Evolutionary conservation across 2,113 vertebrate species (phyloP).

Genomic region (Opisthocomus hoazin): DNA sequence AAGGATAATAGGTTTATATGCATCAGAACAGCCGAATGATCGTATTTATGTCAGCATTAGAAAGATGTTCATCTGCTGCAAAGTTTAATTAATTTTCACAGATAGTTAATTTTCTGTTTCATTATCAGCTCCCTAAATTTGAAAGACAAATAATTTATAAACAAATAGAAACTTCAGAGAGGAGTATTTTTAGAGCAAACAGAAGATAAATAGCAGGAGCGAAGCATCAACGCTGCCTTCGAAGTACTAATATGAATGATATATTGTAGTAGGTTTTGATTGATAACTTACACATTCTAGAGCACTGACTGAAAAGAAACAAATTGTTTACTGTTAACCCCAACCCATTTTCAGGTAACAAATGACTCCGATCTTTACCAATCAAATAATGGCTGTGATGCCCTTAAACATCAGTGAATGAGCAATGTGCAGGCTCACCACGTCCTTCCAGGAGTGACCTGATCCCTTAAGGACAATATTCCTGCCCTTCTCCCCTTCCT

Average conservation of each 20-base stretch:
- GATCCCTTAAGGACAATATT: conserved; percentile 33
- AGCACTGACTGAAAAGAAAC: conserved; percentile 67
- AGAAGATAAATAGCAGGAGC: conserved; percentile 62
- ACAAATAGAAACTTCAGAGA: conserved; percentile 66
- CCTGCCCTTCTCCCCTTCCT: conserved; percentile 25
- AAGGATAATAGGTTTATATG: conserved; percentile 56
- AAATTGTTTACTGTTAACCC: conserved; percentile 69
- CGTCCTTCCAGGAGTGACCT: conserved; percentile 50
- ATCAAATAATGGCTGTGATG: conserved; percentile 63
- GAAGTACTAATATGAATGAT: conserved; percentile 53
- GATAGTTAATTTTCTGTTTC: conserved; percentile 68
- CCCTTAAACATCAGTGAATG: conserved; percentile 52
- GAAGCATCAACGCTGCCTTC: conserved; percentile 11
- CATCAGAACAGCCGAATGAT: conserved; percentile 25
- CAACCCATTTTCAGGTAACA: conserved; percentile 65
- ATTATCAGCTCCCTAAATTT: conserved; percentile 60
- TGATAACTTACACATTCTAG: conserved; percentile 55
- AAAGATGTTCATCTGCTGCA: conserved; percentile 33
- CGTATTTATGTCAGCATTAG: conserved; percentile 29
- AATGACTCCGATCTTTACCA: conserved; percentile 55
- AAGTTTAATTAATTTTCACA: conserved; percentile 69
- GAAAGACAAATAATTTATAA: conserved; percentile 73
- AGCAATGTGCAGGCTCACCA: conserved; percentile 24
- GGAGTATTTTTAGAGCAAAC: conserved; percentile 62
- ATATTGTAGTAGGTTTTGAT: conserved; percentile 49